Evolutionary conservation across 2,888 invertebrate genomes (phyloP).

Genomic region (Sphinx pinastri): DNA sequence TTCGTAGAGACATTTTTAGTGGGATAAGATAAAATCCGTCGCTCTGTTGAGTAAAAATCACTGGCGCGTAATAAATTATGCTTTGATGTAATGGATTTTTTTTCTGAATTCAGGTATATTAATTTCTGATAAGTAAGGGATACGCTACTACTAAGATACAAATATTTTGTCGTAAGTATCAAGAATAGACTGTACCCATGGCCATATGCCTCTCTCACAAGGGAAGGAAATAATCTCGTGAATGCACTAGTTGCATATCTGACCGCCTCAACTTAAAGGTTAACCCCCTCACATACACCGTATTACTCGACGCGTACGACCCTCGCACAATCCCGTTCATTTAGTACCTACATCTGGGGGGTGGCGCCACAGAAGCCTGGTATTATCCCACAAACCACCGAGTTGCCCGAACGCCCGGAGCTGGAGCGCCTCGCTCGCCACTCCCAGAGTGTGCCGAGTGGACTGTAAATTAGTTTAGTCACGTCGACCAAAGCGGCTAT

Average conservation of each 20-base stretch:
- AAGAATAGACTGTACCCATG: too few relatives aligned
- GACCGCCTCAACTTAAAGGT: too few relatives aligned
- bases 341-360: background rate
- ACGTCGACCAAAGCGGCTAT: background rate
- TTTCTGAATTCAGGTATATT: too few relatives aligned
- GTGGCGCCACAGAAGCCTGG: background rate
- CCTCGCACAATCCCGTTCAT: background rate
- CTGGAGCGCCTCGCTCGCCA: background rate
- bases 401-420: background rate
- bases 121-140: background rate
- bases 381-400: conserved; percentile 8
- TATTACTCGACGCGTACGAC: background rate
- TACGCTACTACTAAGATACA: too few relatives aligned
- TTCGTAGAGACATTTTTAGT: background rate
- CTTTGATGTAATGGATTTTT: conserved; percentile 2
- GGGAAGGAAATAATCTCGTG: too few relatives aligned
- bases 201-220: too few relatives aligned
- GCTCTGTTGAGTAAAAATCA: background rate
- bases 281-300: background rate
- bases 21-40: conserved; percentile 12
- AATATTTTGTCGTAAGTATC: too few relatives aligned
- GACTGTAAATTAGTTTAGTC: conserved; percentile 23
- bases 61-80: background rate
- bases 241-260: too few relatives aligned
- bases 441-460: conserved; percentile 6